These are phyloP conservation scores for Aplysina aerophoba DNA, from an alignment of 37 sponge, comb jelly and placozoan genomes.

Conservation along the genomic window DNA sequence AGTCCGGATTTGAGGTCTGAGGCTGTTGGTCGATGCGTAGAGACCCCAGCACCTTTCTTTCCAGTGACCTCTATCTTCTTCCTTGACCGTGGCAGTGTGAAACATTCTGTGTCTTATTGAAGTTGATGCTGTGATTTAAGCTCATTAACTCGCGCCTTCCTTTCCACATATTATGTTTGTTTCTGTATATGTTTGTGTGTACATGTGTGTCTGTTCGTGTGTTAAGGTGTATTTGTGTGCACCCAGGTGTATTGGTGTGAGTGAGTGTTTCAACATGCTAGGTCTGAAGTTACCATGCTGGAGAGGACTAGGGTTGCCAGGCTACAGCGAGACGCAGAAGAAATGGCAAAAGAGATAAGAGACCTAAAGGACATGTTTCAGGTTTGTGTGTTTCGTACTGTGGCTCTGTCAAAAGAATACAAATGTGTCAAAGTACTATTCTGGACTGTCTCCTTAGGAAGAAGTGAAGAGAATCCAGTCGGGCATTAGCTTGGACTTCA, in stretches of 20 bases:
- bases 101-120: too few relatives aligned
- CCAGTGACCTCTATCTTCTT: too few relatives aligned
- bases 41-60: too few relatives aligned
- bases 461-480: slow-evolving; percentile 71
- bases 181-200: neutral
- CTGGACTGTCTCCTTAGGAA: slow-evolving; percentile 41
- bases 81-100: too few relatives aligned
- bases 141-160: neutral
- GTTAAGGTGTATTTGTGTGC: neutral
- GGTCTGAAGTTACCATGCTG: neutral
- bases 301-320: slow-evolving; percentile 12
- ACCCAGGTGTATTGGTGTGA: neutral
- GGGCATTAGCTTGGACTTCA: slow-evolving; percentile 72
- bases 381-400: too few relatives aligned
- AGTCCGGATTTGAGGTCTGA: too few relatives aligned
- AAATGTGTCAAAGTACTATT: neutral
- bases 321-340: neutral
- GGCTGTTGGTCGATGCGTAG: too few relatives aligned
- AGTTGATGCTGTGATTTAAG: too few relatives aligned
- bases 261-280: neutral
- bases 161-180: neutral
- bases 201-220: neutral
- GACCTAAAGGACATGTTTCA: slow-evolving; percentile 26
- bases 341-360: neutral
- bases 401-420: neutral